Conservation (phyloP, 2,888 invertebrate genomes). For the Dryobota labecula region DNA sequence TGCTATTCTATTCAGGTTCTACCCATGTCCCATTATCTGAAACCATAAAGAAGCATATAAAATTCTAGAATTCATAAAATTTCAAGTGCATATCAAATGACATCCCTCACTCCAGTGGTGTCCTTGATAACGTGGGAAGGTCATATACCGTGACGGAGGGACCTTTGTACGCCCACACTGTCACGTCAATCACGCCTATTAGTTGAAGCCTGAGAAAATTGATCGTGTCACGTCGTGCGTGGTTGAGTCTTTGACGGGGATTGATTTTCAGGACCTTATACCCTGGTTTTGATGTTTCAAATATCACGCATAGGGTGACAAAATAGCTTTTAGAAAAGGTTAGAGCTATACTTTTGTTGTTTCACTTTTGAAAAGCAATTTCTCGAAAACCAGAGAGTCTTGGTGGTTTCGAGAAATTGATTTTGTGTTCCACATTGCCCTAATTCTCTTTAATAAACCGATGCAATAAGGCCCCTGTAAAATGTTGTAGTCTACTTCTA, state of each 20-base stretch:
- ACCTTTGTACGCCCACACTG: constrained; percentile 46
- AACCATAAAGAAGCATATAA: neutral
- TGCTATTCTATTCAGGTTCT: neutral
- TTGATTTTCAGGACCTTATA: neutral
- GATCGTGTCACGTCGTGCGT: constrained; percentile 16
- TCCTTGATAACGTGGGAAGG: constrained; percentile 62
- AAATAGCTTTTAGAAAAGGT: neutral
- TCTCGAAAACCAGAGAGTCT: neutral
- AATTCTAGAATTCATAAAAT: constrained; percentile 2
- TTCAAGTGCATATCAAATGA: constrained; percentile 23
- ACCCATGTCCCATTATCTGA: neutral
- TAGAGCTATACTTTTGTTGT: neutral
- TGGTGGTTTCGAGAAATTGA: neutral
- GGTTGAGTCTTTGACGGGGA: constrained; percentile 3
- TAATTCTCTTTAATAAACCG: no score
- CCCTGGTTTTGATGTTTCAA: neutral
- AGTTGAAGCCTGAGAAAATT: constrained; percentile 32
- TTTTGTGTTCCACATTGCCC: neutral
- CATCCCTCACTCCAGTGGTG: constrained; percentile 26
- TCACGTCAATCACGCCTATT: constrained; percentile 47
- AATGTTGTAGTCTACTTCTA: no score
- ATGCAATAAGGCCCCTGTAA: no score
- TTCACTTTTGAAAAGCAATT: neutral
- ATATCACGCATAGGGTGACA: neutral
- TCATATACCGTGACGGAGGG: constrained; percentile 44